Base-by-base conservation (phyloP, 2,888 invertebrate species). In the Eupithecia tripunctaria region DNA sequence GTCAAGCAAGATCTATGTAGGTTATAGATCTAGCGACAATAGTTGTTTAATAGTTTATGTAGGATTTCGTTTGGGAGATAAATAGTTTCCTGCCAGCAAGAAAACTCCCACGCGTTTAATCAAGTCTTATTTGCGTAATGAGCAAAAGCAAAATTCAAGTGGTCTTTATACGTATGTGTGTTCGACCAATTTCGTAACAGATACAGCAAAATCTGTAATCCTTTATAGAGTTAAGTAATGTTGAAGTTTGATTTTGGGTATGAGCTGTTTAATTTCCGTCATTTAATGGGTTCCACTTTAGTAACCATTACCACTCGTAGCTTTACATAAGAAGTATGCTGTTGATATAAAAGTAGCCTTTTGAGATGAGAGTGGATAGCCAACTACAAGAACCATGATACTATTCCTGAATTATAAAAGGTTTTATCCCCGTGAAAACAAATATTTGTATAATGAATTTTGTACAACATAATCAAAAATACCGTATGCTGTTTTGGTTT, bases 1-100 rank as follows among this genome's bases (percentile, higher is more conserved):
- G 76, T 74, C 73, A 79, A 68, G 71, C 68, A 21, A 64, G 38
- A 64, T 60, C 41, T 79, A 84, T 67, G 47, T 74, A 63, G 73
- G 75, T 76, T 75, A 80, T 71, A 70, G 75, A 76, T 79, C n/a
- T 25, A 38, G 4, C 25, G 64, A 64, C 64, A 64, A 25, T 64
- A 38, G 25, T 41, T 64, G 64, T 41, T 60, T 7, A 64, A 41
- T 64, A 38, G 14, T 64, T 63, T 63, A 36, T 25, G 25, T 2
- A 64, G 64, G 36, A 64, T 64, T 68, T 66, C 14, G 47, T 70
- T 72, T 73, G 38, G 18, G 15, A 29, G 29, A 64, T 38, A 25
- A 36, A 64, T 38, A 38, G 64, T 64, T 64, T 64, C 67, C 69
- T 74, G 67, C 43, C 41, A 27, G 68, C 51, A 67, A 68, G 69